phyloP scores from a whole-genome alignment of 2,113 vertebrate species.

The Platysternon megacephalum region DNA sequence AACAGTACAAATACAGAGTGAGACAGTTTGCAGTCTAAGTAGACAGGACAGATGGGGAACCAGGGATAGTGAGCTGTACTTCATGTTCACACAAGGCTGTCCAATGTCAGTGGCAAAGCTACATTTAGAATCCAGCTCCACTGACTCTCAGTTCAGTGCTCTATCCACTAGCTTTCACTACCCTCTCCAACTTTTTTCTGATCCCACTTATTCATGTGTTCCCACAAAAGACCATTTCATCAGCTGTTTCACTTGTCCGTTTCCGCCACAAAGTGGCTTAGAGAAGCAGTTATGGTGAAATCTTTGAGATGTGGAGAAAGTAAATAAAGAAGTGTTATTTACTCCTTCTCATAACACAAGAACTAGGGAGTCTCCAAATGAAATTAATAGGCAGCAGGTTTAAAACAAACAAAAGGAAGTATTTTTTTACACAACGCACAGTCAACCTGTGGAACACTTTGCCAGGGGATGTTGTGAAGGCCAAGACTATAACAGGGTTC shows the following conservation, averaged over 20 bases:
- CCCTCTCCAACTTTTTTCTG: neutral
- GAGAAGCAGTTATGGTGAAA: neutral
- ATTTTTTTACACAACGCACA: no score
- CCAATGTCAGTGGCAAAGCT: neutral
- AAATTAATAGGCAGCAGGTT: no score
- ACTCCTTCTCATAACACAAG: no score
- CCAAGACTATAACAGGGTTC: no score
- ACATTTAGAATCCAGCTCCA: neutral
- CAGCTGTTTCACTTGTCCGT: neutral
- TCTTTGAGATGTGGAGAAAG: neutral
- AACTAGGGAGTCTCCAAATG: no score
- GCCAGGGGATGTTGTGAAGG: no score
- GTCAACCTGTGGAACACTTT: no score
- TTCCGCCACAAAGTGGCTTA: neutral
- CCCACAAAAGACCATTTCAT: neutral
- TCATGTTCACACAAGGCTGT: neutral
- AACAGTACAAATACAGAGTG: neutral
- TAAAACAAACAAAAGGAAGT: no score
- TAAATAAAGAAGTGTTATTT: no score
- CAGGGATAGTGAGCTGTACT: neutral
- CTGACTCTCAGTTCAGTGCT: neutral
- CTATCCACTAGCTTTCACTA: neutral
- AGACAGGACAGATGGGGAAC: neutral
- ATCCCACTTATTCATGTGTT: neutral
- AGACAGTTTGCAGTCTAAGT: neutral